phyloP scores from a whole-genome alignment of 2,113 vertebrate genomes.

The Pomatorhinus ruficollis region DNA sequence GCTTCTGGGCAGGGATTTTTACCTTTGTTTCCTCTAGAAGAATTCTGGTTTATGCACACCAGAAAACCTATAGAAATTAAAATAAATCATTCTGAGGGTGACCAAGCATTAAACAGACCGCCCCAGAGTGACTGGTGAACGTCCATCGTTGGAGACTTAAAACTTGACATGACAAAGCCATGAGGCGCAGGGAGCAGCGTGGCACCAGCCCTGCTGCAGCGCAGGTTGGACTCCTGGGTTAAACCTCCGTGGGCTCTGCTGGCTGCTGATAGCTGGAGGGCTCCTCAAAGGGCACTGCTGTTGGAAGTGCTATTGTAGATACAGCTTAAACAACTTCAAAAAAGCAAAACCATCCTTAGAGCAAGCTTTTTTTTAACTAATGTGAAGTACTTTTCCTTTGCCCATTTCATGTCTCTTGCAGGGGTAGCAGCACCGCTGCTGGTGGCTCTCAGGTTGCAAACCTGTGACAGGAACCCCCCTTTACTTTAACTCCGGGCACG shows the following conservation, averaged over 20 bases:
- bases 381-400: not conserved
- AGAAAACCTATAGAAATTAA: not conserved
- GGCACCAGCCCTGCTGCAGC: not conserved
- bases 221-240: not conserved
- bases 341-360: not conserved
- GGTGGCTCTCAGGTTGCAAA: not conserved
- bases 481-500: not conserved
- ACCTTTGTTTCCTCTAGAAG: not conserved
- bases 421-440: accelerated
- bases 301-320: not conserved
- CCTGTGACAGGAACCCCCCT: not conserved
- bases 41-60: not conserved
- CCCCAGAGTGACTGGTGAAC: not conserved
- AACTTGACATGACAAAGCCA: not conserved
- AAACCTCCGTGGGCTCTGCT: not conserved
- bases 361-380: too few relatives aligned
- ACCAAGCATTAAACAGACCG: not conserved
- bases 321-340: not conserved
- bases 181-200: accelerated
- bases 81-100: not conserved
- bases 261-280: not conserved
- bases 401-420: not conserved
- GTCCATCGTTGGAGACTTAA: not conserved
- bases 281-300: not conserved
- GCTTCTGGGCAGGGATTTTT: not conserved